Percentiles rank a stretch among this genome's conserved stretches.
Conservation (phyloP, 2,113 vertebrate species). For the Cinclus mexicanus region DNA sequence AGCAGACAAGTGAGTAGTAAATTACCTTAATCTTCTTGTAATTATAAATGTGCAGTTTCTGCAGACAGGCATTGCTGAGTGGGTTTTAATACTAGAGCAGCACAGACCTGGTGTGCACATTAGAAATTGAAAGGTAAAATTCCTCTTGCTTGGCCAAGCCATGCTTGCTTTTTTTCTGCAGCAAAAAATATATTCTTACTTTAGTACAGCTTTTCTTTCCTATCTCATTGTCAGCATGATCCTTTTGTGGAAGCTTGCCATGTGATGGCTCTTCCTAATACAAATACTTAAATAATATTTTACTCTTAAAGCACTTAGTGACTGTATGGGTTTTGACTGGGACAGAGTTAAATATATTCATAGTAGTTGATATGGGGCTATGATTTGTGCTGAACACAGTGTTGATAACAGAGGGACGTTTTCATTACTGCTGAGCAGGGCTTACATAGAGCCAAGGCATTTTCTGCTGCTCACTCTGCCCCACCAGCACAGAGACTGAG, state of each 20-base stretch:
- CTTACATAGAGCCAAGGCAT: neutral
- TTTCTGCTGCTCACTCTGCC: rapidly evolving
- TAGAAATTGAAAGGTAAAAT: neutral
- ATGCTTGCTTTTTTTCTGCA: neutral
- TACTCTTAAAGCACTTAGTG: neutral
- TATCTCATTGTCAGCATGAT: neutral
- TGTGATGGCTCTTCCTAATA: neutral
- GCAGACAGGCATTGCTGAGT: neutral
- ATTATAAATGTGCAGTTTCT: constrained; percentile 10
- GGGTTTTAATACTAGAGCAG: neutral
- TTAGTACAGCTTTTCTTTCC: neutral
- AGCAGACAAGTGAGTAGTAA: neutral
- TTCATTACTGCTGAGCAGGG: neutral
- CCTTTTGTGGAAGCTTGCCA: neutral
- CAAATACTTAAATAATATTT: neutral
- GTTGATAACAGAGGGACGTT: neutral
- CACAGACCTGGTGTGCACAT: neutral
- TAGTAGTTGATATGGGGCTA: neutral
- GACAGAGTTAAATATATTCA: neutral
- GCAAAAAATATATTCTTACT: neutral
- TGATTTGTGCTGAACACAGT: neutral
- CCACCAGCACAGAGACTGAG: rapidly evolving
- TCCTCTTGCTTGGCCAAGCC: neutral
- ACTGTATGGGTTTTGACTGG: neutral
- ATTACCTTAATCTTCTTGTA: constrained; percentile 48